phyloP scores from a whole-genome alignment of 2,888 invertebrate genomes.

The Neocrepidodera transversa region DNA sequence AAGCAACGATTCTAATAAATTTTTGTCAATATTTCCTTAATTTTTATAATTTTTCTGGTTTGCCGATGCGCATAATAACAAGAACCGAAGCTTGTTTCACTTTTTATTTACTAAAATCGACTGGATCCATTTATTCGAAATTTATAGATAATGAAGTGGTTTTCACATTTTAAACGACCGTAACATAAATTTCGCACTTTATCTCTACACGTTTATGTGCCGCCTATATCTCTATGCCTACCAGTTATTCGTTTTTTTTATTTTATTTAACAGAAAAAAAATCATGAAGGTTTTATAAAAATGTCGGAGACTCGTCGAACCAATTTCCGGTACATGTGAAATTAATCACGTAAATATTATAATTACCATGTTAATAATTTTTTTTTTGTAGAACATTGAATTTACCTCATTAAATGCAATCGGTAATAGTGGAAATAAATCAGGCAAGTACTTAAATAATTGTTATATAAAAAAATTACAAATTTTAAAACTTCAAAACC shows the following conservation, averaged over 20 bases:
- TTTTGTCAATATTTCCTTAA: no score
- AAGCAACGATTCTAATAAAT: no score
- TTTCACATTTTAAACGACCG: slow-evolving; percentile 32
- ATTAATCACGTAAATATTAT: slow-evolving; percentile 27
- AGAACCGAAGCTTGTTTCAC: slow-evolving; percentile 22
- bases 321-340: slow-evolving; percentile 30
- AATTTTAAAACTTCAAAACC: no score
- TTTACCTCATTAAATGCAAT: no score
- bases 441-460: no score
- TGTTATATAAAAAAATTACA: no score
- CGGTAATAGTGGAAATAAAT: no score
- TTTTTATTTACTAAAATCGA: slow-evolving; percentile 33
- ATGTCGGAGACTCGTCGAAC: neutral
- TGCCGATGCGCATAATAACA: no score
- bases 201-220: slow-evolving; percentile 31
- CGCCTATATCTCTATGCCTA: slow-evolving; percentile 15
- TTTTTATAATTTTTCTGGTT: no score
- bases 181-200: slow-evolving; percentile 36
- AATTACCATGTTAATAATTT: slow-evolving; percentile 25
- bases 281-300: neutral
- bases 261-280: neutral
- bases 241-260: neutral
- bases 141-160: slow-evolving; percentile 44
- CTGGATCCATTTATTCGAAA: slow-evolving; percentile 40
- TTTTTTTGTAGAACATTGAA: slow-evolving; percentile 4